Evolutionary conservation across 2,113 vertebrate genomes (phyloP), one percentile per base, ranked within the genome.

Genomic region (Triplophysa tibetana): DNA sequence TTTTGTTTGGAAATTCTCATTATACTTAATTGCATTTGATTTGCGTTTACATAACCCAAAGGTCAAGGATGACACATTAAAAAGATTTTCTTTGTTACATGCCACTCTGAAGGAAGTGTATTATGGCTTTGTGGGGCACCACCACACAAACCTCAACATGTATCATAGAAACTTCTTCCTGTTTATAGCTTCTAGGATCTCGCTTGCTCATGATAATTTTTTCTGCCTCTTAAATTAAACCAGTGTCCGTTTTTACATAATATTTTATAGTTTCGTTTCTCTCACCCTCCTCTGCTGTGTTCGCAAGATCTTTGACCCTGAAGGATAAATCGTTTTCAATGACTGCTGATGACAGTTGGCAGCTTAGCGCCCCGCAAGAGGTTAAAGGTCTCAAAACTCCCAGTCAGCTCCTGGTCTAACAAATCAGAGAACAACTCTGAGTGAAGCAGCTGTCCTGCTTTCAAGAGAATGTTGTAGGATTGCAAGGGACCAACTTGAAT

Each of bases 311-410:
- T 82, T 74, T 73, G 77, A 85, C 87, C 87, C 73, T 4, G 17
- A 77, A 77, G 74, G 65, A 85, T 85, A 88, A 88, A 88, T 88
- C 70, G 70, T 77, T 81, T 84, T 82, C 84, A 84, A 76, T 85
- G 83, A 83, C 84, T 85, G 78, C 33, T 82, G 87, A 82, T 11
- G 85, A 88, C 84, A 88, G 86, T 88, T 88, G 86, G 75, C 83
- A 88, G 83, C 80, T 88, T 88, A 86, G 85, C 85, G 24, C 75
- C 82, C 81, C 63, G 66, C 17, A 52, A 78, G 80, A 75, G 85
- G 70, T 84, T 75, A 85, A 23, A 70, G 86, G 83, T 88, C 78
- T 69, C 56, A 69, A 79, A 68, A 77, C 85, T 86, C 85, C 24
- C 86, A 83, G 81, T 82, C 78, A 75, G 66, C 45, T 65, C 60